These are phyloP conservation scores for Gymnobelideus leadbeateri DNA, from an alignment of 2,113 vertebrate genomes.

Conservation along the genomic window DNA sequence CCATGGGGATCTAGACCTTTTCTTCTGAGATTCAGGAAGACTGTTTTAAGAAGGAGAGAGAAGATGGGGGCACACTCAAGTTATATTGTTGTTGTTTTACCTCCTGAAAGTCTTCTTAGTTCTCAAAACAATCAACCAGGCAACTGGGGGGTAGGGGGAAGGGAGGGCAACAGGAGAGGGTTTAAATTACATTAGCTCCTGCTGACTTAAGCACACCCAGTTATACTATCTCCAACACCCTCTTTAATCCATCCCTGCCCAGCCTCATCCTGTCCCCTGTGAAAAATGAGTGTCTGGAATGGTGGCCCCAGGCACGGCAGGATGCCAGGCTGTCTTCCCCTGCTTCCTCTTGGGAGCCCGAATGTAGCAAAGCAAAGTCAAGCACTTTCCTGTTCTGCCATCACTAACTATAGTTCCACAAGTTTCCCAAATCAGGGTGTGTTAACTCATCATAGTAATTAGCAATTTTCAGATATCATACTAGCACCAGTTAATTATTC, in stretches of 20 bases:
- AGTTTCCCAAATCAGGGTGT: not conserved
- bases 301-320: not conserved
- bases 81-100: not conserved
- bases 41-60: not conserved
- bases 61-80: not conserved
- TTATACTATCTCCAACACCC: not conserved
- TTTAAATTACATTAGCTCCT: not conserved
- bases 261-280: not conserved
- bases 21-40: not conserved
- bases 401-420: slow-evolving; percentile 41
- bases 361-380: slow-evolving; percentile 12
- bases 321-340: rapidly evolving
- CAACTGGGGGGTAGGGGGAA: not conserved
- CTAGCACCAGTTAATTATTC: slow-evolving; percentile 62
- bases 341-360: not conserved
- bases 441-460: slow-evolving; percentile 51
- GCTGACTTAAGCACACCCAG: not conserved
- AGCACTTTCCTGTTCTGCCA: slow-evolving; percentile 53
- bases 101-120: not conserved
- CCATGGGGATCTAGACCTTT: not conserved
- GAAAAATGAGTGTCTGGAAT: rapidly evolving
- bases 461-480: slow-evolving; percentile 64
- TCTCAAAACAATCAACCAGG: not conserved
- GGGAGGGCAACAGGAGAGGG: not conserved
- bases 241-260: not conserved